Evolutionary conservation across 2,888 invertebrate species (phyloP).

Genomic region (Limenitis camilla): DNA sequence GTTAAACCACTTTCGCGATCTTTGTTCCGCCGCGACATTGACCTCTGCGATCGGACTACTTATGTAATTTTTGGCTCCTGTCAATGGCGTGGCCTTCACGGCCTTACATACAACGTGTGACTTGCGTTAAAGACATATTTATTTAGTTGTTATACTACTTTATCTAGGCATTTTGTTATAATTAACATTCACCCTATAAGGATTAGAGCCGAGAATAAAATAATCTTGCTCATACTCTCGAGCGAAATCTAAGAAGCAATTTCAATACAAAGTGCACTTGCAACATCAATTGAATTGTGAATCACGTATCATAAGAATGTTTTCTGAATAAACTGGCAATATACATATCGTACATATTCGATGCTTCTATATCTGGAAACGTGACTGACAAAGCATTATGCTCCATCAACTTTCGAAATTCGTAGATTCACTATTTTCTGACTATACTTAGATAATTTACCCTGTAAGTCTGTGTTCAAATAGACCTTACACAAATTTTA

Average conservation of each 20-base stretch:
- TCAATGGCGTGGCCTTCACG: conserved; percentile 55
- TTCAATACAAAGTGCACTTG: conserved; percentile 4
- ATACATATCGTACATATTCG: conserved; percentile 7
- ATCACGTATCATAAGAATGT: conserved; percentile 16
- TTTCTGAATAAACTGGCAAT: conserved; percentile 12
- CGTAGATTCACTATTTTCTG: neutral
- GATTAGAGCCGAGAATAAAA: neutral
- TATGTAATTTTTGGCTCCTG: conserved; percentile 58
- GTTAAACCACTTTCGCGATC: conserved; percentile 67
- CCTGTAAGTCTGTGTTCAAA: no score
- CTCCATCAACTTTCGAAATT: conserved; percentile 1
- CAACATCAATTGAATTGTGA: conserved; percentile 9
- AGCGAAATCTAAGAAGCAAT: conserved; percentile 1
- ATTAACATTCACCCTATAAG: no score
- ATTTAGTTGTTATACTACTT: neutral
- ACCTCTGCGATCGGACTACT: conserved; percentile 42
- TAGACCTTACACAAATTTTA: no score
- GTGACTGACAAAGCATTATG: conserved; percentile 12
- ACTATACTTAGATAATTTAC: no score
- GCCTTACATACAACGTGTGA: conserved; percentile 30
- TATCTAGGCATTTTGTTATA: neutral
- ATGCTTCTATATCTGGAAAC: conserved; percentile 12
- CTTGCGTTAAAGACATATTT: conserved; percentile 1
- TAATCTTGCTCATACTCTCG: no score
- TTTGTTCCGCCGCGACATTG: conserved; percentile 66